Evolutionary conservation across 1,140 invertebrate genomes (phyloP).

Genomic region (Drosophila baimaii): DNA sequence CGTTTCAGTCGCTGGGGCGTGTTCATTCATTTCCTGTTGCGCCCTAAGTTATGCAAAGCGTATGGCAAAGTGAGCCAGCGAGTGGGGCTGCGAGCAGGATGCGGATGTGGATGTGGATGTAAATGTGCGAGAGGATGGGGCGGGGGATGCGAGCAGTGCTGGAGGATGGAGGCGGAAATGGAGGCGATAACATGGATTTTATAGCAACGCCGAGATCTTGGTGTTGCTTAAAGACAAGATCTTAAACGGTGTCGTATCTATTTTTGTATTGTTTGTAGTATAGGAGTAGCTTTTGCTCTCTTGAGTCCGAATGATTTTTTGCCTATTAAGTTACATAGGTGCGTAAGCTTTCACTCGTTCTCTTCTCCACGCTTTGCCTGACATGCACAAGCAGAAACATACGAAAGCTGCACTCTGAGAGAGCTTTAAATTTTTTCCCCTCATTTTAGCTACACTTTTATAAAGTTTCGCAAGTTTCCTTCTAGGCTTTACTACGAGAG

Average conservation of each 20-base stretch:
- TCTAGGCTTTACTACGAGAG: no score
- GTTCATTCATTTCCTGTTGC: slow-evolving; percentile 77
- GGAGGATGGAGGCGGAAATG: slow-evolving; percentile 6
- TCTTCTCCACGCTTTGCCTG: no score
- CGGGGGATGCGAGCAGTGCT: not conserved
- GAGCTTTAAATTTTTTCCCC: no score
- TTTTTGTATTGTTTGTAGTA: no score
- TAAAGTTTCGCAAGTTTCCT: no score
- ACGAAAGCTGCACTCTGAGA: no score
- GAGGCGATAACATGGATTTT: slow-evolving; percentile 4
- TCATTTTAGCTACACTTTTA: no score
- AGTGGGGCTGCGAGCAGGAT: slow-evolving; percentile 20
- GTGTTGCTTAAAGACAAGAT: slow-evolving; percentile 4
- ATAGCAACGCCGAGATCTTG: slow-evolving; percentile 8
- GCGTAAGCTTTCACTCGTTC: no score
- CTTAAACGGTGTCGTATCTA: not conserved
- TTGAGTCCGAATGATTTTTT: no score
- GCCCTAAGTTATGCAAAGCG: slow-evolving; percentile 77
- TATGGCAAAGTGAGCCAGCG: slow-evolving; percentile 69
- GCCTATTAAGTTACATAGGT: no score
- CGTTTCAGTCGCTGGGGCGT: slow-evolving; percentile 54
- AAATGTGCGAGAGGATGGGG: slow-evolving; percentile 14
- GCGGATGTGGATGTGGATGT: slow-evolving; percentile 22
- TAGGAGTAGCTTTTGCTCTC: no score
- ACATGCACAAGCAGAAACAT: no score